These are phyloP conservation scores for Bombus confusus DNA, from an alignment of 1,140 invertebrate genomes.

Conservation along the genomic window DNA sequence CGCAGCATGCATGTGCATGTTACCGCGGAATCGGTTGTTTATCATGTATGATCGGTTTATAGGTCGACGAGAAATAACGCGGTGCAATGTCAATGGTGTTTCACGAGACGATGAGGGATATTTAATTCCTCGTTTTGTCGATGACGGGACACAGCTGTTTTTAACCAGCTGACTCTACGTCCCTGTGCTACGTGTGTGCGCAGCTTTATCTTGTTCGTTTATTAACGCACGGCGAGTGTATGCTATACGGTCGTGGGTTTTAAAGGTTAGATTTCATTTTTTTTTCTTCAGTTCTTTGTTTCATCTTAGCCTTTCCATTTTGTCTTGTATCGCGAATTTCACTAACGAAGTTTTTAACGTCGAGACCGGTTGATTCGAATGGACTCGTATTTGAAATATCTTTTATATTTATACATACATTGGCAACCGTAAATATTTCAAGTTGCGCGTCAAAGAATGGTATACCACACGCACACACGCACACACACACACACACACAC, in stretches of 20 bases:
- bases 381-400: neutral
- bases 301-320: neutral
- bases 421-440: slow-evolving; percentile 34
- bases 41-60: slow-evolving; percentile 29
- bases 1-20: slow-evolving; percentile 25
- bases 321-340: neutral
- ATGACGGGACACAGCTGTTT: slow-evolving; percentile 79
- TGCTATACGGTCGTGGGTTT: neutral
- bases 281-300: neutral
- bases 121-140: slow-evolving; percentile 61
- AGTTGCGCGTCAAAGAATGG: slow-evolving; percentile 1
- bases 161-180: slow-evolving; percentile 79
- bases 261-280: slow-evolving; percentile 42
- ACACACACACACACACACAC: neutral
- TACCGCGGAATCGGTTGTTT: slow-evolving; percentile 26
- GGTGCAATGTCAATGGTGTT: slow-evolving; percentile 50
- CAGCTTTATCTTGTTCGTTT: slow-evolving; percentile 42
- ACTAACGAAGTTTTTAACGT: neutral
- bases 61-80: slow-evolving; percentile 23
- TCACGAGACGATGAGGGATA: slow-evolving; percentile 33
- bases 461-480: neutral
- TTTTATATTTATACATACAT: neutral
- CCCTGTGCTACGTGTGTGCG: slow-evolving; percentile 64
- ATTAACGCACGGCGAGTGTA: neutral
- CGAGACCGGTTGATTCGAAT: neutral